Evolutionary conservation across 2,888 invertebrate genomes (phyloP), one percentile per base, ranked within the genome.

Genomic region (Chrysodeixis includens): DNA sequence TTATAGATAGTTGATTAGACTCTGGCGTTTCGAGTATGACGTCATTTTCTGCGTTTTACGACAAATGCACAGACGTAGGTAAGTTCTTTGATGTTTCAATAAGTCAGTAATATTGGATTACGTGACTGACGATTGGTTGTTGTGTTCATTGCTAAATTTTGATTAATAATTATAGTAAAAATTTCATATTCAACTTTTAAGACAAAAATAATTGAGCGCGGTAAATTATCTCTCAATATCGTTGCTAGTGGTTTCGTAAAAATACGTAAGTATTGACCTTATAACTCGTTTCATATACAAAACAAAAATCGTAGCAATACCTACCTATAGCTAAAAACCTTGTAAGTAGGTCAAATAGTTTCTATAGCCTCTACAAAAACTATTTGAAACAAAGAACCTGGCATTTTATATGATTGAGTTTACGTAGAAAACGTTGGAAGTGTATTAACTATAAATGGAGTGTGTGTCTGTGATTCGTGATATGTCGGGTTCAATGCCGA

Each of bases 381-480:
- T 7, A 70, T 60, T 61, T 30, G 10, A 20, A 18, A 61, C 65
- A 61, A 22, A 51, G 56, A 52, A 30, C 20, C 51, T 63, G 56
- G 60, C 62, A 71, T 69, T 63, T 58, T 32, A n/a, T 56, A 26
- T 30, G 26, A 66, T 65, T 44, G 40, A 44, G 10, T 62, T 66
- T 74, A 60, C 71, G 12, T 58, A 7, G 69, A 66, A 78, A 9
- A 14, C 18, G 1, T 8, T 54, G 56, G 61, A 66, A 77, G 62
- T 66, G 62, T 70, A 64, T 76, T 64, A 53, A 57, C 8, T 46
- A 8, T 3, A n/a, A 40, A 54, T 40, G 14, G 6, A n/a, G 4
- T 7, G 40, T 12, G 71, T 82, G 58, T 82, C 86, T 14, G 40
- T 12, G 71, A 82, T 58, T 82, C 86, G 87, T 86, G 86, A 87